phyloP scores from a whole-genome alignment of 1,140 invertebrate genomes.

The Dysdera silvatica region DNA sequence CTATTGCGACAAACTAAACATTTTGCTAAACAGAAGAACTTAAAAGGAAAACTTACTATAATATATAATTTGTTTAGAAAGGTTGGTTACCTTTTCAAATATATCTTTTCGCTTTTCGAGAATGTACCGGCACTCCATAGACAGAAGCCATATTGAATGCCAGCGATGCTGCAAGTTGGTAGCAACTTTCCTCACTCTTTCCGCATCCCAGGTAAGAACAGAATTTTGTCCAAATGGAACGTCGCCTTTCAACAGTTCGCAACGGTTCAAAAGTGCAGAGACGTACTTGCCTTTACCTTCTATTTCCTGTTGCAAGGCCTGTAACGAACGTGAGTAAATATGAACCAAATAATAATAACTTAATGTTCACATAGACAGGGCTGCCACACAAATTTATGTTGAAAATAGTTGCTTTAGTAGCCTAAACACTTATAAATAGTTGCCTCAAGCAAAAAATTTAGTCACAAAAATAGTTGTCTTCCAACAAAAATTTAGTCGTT shows the following conservation, averaged over 20 bases:
- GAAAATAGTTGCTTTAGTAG: too few relatives aligned
- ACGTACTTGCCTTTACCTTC: constrained; percentile 74
- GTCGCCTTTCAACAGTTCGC: constrained; percentile 43
- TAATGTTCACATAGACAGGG: too few relatives aligned
- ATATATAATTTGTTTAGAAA: background rate
- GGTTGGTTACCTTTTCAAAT: constrained; percentile 34
- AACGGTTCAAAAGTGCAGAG: constrained; percentile 63
- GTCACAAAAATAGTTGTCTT: too few relatives aligned
- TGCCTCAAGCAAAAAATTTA: too few relatives aligned
- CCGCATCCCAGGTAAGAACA: constrained; percentile 12
- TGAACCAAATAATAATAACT: too few relatives aligned
- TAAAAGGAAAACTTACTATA: background rate
- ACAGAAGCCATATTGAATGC: constrained; percentile 75
- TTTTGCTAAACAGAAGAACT: too few relatives aligned
- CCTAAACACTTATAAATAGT: too few relatives aligned
- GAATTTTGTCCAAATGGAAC: constrained; percentile 17
- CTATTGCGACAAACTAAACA: too few relatives aligned
- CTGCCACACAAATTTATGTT: too few relatives aligned
- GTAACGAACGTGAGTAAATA: constrained; percentile 37
- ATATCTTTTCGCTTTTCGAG: constrained; percentile 54
- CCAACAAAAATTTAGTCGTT: too few relatives aligned
- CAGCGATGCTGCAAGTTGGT: constrained; percentile 68
- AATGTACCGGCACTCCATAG: constrained; percentile 80
- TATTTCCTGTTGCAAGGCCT: constrained; percentile 75
- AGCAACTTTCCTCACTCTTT: constrained; percentile 41